Evolutionary conservation across 2,113 vertebrate genomes (phyloP).

Genomic region (Ivindomyrus marchei): DNA sequence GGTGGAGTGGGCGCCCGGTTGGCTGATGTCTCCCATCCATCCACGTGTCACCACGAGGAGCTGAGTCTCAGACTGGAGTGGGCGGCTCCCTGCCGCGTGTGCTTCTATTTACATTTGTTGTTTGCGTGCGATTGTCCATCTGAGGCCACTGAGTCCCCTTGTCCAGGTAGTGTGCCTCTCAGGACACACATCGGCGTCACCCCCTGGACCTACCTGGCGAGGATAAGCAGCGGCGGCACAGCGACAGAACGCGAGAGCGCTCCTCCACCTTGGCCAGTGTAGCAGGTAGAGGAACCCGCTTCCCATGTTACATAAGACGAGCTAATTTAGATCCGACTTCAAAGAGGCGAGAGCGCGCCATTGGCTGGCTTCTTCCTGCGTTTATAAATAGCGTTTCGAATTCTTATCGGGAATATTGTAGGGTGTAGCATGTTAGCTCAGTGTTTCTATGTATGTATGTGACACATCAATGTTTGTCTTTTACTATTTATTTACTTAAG

Average conservation of each 20-base stretch:
- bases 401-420: conserved; percentile 63
- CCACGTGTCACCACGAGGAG: background rate
- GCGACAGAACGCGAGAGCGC: background rate
- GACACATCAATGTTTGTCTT: too few relatives aligned
- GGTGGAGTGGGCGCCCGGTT: background rate
- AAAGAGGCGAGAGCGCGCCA: conserved; percentile 57
- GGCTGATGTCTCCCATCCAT: background rate
- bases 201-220: background rate
- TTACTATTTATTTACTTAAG: too few relatives aligned
- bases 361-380: conserved; percentile 47
- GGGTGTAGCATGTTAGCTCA: conserved; percentile 31
- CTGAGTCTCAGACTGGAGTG: background rate
- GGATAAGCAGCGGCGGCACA: background rate
- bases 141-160: background rate
- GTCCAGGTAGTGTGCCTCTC: background rate
- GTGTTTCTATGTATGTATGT: too few relatives aligned
- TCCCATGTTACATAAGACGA: conserved; percentile 51
- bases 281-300: conserved; percentile 52
- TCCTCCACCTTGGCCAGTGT: background rate
- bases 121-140: background rate
- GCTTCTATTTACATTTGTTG: background rate
- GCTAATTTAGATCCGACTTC: conserved; percentile 61
- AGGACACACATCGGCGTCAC: background rate
- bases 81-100: background rate
- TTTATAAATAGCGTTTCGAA: conserved; percentile 63